phyloP scores from a whole-genome alignment of 2,888 invertebrate genomes.

The Philereme transversata region DNA sequence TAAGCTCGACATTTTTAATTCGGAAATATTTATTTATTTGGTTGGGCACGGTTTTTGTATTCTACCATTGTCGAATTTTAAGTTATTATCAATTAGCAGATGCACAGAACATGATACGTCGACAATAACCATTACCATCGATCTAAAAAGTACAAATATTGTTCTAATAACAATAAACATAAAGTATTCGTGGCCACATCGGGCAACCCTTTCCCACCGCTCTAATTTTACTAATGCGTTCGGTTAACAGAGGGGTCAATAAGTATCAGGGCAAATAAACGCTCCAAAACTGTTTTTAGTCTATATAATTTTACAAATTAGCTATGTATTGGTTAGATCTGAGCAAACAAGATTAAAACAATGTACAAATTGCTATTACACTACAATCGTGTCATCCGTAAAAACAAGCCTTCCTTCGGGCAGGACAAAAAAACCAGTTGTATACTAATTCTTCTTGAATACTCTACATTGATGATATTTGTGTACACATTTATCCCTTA shows the following conservation, averaged over 20 bases:
- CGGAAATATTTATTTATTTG: conserved; percentile 7
- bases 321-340: conserved; percentile 30
- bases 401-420: too few species aligned
- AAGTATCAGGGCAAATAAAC: conserved; percentile 71
- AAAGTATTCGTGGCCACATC: conserved; percentile 62
- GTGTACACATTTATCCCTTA: too few species aligned
- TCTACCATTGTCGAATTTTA: conserved; percentile 16
- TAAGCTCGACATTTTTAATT: conserved; percentile 2
- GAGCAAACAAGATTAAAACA: too few species aligned
- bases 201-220: conserved; percentile 81
- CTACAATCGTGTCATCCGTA: too few species aligned
- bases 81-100: conserved; percentile 40
- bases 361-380: too few species aligned
- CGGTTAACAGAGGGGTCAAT: conserved; percentile 68
- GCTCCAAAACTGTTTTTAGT: conserved; percentile 69
- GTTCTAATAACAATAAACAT: conserved; percentile 82
- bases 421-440: too few species aligned
- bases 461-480: too few species aligned
- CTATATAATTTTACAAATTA: conserved; percentile 68
- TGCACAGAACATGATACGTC: conserved; percentile 53
- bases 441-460: too few species aligned
- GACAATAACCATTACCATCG: conserved; percentile 75
- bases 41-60: background rate
- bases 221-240: conserved; percentile 82
- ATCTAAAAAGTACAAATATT: conserved; percentile 80